Conservation (phyloP, 2,797 vertebrate genomes). For the Trachops cirrhosus region DNA sequence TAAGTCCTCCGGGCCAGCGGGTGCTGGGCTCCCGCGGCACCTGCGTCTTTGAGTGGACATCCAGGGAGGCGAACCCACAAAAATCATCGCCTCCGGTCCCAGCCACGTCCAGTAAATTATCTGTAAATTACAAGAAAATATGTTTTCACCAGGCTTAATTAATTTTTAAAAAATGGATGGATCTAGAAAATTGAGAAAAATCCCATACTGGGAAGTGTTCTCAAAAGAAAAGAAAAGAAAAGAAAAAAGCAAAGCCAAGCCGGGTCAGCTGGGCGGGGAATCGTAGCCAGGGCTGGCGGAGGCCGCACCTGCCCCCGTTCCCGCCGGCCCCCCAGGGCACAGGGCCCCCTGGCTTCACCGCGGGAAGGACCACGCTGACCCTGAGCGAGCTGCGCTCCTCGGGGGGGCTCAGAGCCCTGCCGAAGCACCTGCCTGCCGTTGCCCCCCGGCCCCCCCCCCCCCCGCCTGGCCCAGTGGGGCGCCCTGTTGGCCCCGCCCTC, state of each 20-base stretch:
- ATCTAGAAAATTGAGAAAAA: neutral
- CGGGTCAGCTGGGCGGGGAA: neutral
- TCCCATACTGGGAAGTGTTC: neutral
- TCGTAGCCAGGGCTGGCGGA: neutral
- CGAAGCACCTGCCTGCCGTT: accelerated
- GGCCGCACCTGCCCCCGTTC: neutral
- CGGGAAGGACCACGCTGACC: accelerated
- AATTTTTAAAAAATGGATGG: neutral
- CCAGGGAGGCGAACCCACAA: neutral
- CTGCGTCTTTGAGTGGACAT: neutral
- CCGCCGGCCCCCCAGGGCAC: neutral
- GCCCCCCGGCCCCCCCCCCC: neutral
- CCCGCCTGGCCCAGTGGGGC: neutral
- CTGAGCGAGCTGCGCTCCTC: neutral
- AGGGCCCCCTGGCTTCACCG: neutral
- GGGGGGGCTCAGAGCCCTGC: neutral
- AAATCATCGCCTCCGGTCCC: neutral
- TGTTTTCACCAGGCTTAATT: neutral
- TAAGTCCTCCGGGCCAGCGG: neutral
- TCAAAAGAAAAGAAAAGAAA: no score
- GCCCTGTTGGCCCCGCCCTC: neutral
- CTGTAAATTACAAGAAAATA: neutral
- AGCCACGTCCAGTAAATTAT: neutral
- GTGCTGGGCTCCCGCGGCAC: accelerated
- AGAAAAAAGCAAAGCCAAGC: no score